Percentiles rank a stretch among this genome's conserved stretches.
Evolutionary conservation across 2,888 invertebrate species (phyloP).

Genomic region (Lamellibrachia satsuma): DNA sequence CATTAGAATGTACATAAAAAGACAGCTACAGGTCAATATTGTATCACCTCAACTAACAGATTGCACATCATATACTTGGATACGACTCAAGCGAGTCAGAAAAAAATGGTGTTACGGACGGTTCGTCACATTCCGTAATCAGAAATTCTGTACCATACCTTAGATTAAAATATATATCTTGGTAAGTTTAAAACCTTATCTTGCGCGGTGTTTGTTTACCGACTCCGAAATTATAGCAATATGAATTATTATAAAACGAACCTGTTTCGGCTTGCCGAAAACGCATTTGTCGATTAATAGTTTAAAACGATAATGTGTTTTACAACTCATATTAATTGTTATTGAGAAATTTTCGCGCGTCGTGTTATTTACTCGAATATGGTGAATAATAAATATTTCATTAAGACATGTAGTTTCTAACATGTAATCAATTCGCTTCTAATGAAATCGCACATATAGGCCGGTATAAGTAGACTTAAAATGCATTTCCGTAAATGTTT

Average conservation of each 20-base stretch:
- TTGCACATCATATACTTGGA: too few relatives aligned
- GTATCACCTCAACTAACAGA: too few relatives aligned
- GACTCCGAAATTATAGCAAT: not conserved
- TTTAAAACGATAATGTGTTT: not conserved
- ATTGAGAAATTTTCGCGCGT: not conserved
- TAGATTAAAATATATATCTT: too few relatives aligned
- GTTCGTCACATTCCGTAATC: too few relatives aligned
- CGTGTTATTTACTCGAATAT: not conserved
- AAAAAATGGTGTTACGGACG: too few relatives aligned
- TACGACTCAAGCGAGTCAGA: too few relatives aligned
- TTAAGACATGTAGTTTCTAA: not conserved
- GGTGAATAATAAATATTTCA: not conserved
- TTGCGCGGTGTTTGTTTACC: not conserved
- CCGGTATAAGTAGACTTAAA: not conserved
- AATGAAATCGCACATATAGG: not conserved
- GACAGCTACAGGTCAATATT: too few relatives aligned
- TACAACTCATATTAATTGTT: not conserved
- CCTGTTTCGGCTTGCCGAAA: not conserved
- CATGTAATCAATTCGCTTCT: not conserved
- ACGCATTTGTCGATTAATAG: not conserved
- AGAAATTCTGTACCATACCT: too few relatives aligned
- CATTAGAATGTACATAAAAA: too few relatives aligned
- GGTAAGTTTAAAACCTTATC: too few relatives aligned
- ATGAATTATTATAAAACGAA: not conserved
- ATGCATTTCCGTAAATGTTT: not conserved